phyloP scores from a whole-genome alignment of 2,797 vertebrate species.

The Xiphorhynchus erythropygius region DNA sequence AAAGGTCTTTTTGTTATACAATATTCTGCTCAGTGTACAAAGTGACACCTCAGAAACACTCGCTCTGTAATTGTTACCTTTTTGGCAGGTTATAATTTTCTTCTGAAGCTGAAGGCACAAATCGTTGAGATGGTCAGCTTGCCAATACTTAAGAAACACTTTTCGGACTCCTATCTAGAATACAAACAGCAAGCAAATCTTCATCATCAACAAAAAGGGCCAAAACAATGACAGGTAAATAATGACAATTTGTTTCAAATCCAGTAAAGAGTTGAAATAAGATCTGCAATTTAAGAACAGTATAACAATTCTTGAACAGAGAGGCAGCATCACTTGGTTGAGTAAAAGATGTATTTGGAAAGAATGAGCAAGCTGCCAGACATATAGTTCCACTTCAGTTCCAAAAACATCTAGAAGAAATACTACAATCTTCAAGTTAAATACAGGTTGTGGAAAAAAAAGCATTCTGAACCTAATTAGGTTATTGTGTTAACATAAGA shows the following conservation, averaged over 20 bases:
- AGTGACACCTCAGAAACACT: not conserved
- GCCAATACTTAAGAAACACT: conserved; percentile 95
- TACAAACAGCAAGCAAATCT: conserved; percentile 36
- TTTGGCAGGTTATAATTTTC: conserved; percentile 93
- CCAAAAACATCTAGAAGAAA: not conserved
- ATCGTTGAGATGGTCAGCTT: conserved; percentile 90
- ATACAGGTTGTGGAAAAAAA: not conserved
- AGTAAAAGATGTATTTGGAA: not conserved
- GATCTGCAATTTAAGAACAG: not conserved
- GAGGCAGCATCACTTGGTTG: not conserved
- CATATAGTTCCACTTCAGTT: not conserved
- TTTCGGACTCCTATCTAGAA: conserved; percentile 89
- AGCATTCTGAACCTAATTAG: not conserved
- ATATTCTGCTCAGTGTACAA: not conserved
- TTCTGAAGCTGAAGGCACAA: conserved; percentile 89
- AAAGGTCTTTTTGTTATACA: not conserved
- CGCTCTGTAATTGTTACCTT: conserved; percentile 82
- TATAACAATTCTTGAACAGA: not conserved
- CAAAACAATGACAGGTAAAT: not conserved
- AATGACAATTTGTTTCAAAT: not conserved
- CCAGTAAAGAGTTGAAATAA: not conserved
- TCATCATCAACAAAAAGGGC: not conserved
- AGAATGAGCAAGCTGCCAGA: not conserved
- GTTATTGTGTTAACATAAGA: not conserved
- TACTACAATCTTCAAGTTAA: not conserved